These are phyloP conservation scores for Phalanger gymnotis DNA, from an alignment of 2,797 vertebrate species.

Conservation along the genomic window DNA sequence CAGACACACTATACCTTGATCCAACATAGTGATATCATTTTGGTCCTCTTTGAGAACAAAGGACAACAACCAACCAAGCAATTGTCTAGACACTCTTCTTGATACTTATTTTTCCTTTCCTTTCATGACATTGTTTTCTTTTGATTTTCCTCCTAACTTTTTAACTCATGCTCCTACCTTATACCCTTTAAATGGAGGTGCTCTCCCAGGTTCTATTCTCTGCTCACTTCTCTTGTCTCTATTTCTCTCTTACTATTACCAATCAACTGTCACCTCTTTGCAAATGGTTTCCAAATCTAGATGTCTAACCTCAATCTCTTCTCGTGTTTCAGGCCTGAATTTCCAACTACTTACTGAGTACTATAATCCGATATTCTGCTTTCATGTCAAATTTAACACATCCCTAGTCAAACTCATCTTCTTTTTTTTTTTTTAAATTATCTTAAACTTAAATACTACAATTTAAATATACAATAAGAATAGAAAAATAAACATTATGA, in stretches of 20 bases:
- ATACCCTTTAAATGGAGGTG: not conserved
- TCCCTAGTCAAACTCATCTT: not conserved
- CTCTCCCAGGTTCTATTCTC: not conserved
- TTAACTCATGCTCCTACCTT: not conserved
- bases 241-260: not conserved
- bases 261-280: not conserved
- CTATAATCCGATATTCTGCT: not conserved
- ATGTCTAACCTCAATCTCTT: not conserved
- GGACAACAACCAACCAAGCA: not conserved
- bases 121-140: not conserved
- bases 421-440: no score
- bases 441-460: no score
- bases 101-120: not conserved
- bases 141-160: no score
- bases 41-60: not conserved
- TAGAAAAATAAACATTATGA: no score
- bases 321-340: not conserved
- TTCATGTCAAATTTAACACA: not conserved
- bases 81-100: not conserved
- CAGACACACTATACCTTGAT: not conserved
- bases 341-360: not conserved
- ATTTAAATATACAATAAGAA: no score
- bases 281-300: not conserved
- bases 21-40: no score
- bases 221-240: not conserved